Evolutionary conservation across 2,113 vertebrate species (phyloP).

Genomic region (Cisticola juncidis): DNA sequence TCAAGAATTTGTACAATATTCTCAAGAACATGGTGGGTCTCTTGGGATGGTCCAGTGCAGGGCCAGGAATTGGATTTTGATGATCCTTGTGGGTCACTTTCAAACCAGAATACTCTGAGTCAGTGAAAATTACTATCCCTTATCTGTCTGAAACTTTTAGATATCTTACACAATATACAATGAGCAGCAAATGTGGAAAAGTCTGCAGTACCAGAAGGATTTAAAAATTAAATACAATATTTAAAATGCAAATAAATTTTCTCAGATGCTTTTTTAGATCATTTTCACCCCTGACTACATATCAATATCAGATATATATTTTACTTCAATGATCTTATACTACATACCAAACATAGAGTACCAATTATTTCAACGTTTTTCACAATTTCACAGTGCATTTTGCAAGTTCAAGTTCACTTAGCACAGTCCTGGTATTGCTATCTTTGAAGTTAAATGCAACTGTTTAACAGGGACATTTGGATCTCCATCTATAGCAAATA

Average conservation of each 20-base stretch:
- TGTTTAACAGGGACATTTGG: background rate
- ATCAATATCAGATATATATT: background rate
- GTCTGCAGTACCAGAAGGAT: background rate
- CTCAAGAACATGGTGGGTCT: background rate
- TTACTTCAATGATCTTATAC: background rate
- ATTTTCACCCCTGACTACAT: background rate
- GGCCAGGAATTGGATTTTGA: accelerated
- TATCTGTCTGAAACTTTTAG: background rate
- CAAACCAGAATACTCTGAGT: background rate
- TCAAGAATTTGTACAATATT: background rate
- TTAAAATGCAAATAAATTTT: background rate
- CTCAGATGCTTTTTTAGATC: background rate
- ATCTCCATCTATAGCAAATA: background rate
- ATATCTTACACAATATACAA: background rate
- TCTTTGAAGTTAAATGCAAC: background rate
- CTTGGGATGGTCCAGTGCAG: background rate
- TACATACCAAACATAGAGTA: background rate
- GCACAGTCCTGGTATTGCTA: background rate
- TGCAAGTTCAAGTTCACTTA: background rate
- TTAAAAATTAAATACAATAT: background rate
- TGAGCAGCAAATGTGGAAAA: background rate
- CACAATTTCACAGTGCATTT: background rate
- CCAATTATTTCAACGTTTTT: background rate
- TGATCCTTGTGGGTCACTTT: too few relatives aligned
- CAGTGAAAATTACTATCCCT: background rate